Base-by-base conservation (phyloP, 2,888 invertebrate species). In the Drosophila mulleri region DNA sequence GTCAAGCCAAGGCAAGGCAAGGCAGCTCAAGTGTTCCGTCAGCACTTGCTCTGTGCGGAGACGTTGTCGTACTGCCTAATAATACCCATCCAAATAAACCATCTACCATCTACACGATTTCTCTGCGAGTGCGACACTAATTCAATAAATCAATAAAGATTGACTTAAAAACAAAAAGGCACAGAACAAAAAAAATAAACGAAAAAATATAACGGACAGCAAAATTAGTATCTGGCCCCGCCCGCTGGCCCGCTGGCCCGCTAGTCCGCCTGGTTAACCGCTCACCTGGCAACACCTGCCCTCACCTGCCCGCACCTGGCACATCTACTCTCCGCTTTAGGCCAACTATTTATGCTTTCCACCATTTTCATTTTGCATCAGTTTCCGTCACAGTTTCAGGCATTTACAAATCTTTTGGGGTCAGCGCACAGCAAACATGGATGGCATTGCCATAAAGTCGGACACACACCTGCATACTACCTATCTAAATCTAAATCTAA, bases 81-180 rank as follows among this genome's bases (percentile, higher is more conserved):
- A 56, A 76, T 67, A 20, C 50, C 58, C 58, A 67, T 44, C 47
- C 39, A 42, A 18, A 66, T 37, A 29, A 42, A 23, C 60, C 59
- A 68, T 48, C 35, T 47, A 20, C 62, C 59, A 68, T 45, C 26
- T 47, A 57, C 45, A 60, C 35, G 23, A 23, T n/a, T 37, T 35
- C 45, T 37, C 20, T 57, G 20, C n/a, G 37, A 35, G 23, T 53
- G 37, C 35, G 37, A 12, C 44, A 45, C 66, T 61, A 58, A 65
- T 41, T 60, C 83, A 72, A 88, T 78, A 88, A 85, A 88, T 85
- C 88, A 73, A 88, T 85, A 85, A 77, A 79, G 83, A 88, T 84
- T 85, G 76, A 72, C 75, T 79, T 72, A 73, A 80, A 77, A 71
- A 20, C 18, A 70, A 48, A n/a, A 3, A 45, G n/a, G n/a, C n/a